Base-by-base conservation (phyloP, 2,888 invertebrate species). In the Byasa hedistus region DNA sequence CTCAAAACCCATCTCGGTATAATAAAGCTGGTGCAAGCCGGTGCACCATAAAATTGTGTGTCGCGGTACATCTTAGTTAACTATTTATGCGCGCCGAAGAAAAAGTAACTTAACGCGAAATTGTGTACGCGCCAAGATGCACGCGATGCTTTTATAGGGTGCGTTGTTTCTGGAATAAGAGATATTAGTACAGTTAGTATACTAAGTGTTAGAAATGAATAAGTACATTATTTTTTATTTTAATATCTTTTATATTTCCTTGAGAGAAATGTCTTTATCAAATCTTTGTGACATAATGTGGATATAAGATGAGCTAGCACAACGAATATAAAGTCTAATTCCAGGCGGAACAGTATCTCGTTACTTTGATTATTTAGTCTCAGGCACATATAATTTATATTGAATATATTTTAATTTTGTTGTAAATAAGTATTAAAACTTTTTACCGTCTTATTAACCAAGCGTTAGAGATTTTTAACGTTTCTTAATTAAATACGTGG, bases 21-120 rank as follows among this genome's bases (percentile, higher is more conserved):
- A 78, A 83, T 83, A 85, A 84, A 85, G 74, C 79, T 72, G 65
- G 71, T 67, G 68, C 68, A 71, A 69, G 72, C 69, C 69, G 69
- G 69, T 66, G 69, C 73, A 67, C 78, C 77, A 83, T 86, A 85
- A 86, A 85, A 76, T 76, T 72, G 72, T 72, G 69, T 80, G 84
- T 78, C 78, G 71, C 78, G 44, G 59, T 73, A 79, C 78, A 77
- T 80, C 81, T 83, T 80, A 79, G 81, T 82, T 81, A 82, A 76
- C 76, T 76, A 54, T 85, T 82, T 84, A 81, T 70, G 79, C 70
- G 68, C 61, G 65, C 69, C 67, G 66, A 71, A 75, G 73, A 79
- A 81, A 83, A 81, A 78, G 75, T 78, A 75, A 76, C 70, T 74
- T 71, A 52, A 64, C 69, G 67, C 69, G 71, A 74, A 75, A 73